Base-by-base conservation (phyloP, 2,888 invertebrate genomes). In the Dexiosoma caninum region DNA sequence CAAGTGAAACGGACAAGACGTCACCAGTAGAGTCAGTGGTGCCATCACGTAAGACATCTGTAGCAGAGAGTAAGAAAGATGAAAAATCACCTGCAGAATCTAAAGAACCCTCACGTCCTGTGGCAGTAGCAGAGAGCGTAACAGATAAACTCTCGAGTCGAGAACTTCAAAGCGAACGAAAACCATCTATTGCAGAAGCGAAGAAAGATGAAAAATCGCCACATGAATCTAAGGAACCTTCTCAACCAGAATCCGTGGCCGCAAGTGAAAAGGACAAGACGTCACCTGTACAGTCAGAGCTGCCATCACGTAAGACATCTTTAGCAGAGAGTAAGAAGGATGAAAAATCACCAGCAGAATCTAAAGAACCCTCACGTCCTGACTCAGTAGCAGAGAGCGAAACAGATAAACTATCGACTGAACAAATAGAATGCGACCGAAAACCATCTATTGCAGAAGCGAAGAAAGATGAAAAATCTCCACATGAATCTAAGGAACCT, bases 401-500 rank as follows among this genome's bases (percentile, higher is more conserved):
- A 0, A 27, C 23, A 35, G 84, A 78, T 27, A 84, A 81, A 21
- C 84, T 84, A 0, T 12, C 67, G 3, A 35, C 66, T 3, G 51
- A 53, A 0, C 83, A 83, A 0, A 84, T 84, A 10, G 85, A 84
- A 49, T 14, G 44, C 9, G 84, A 84, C 0, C 55, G 76, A 6
- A 78, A 71, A 0, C 78, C 27, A 12, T 84, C 86, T 7, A 82
- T 72, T 2, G 49, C 76, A 0, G 8, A 8, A 37, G 69, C 78
- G 7, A 69, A 69, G 0, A 82, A 82, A 40, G 85, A 80, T 37
- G 83, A 82, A 30, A 83, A 78, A 27, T 84, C 84, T 0, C n/a
- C 67, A 0, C 42, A 62, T 16, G 40, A 37, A 27, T 75, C 75
- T 0, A 71, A 79, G 14, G 78, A 81, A 57, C n/a, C 62, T 7